These are phyloP conservation scores for Falco biarmicus DNA, from an alignment of 2,797 vertebrate species.

Conservation along the genomic window DNA sequence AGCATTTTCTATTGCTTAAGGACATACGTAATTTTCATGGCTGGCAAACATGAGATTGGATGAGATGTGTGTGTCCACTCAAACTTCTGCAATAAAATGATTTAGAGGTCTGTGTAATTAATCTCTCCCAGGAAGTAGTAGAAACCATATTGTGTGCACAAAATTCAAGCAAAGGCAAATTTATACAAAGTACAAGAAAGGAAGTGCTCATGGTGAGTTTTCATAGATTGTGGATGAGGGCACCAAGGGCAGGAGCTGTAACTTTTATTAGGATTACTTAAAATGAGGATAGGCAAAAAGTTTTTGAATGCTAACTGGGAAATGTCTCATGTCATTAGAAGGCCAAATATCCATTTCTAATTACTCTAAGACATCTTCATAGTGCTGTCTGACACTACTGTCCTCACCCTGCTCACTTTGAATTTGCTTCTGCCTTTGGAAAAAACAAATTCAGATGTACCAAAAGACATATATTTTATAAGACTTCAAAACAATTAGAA, in stretches of 20 bases:
- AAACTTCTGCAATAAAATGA: background rate
- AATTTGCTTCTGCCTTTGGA: background rate
- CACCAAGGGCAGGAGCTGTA: background rate
- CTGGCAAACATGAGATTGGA: background rate
- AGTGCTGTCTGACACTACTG: background rate
- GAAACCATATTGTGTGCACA: background rate
- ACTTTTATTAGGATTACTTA: background rate
- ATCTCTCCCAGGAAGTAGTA: background rate
- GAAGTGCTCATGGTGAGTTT: background rate
- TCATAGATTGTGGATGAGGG: background rate
- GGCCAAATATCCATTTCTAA: background rate
- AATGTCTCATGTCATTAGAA: background rate
- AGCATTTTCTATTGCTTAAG: background rate
- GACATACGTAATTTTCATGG: background rate
- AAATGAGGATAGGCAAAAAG: background rate
- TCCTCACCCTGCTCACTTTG: background rate
- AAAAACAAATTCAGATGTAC: background rate
- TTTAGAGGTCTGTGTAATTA: background rate
- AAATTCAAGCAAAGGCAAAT: background rate
- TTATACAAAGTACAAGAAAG: background rate
- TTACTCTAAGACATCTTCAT: background rate
- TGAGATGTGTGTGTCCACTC: accelerated
- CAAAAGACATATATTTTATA: background rate
- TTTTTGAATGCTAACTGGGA: background rate
- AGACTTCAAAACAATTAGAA: background rate